phyloP scores from a whole-genome alignment of 1,140 invertebrate genomes.

The Matsumurasca onukii region DNA sequence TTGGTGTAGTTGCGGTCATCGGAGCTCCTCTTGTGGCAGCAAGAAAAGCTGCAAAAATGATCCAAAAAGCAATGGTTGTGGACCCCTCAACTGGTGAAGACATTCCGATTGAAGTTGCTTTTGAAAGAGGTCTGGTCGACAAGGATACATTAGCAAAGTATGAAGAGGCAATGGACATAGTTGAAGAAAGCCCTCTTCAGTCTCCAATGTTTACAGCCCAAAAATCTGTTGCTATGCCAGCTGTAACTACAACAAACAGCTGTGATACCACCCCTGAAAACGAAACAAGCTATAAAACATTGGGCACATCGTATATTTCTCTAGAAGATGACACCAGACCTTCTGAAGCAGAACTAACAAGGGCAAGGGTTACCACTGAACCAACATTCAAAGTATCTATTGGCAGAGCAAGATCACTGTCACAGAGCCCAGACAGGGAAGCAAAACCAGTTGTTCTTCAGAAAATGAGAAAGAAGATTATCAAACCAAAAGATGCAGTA shows the following conservation, averaged over 20 bases:
- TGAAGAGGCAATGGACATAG: constrained; percentile 45
- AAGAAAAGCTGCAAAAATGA: constrained; percentile 54
- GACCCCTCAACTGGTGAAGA: constrained; percentile 75
- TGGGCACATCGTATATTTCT: constrained; percentile 46
- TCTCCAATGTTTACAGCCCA: no score
- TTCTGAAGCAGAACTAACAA: constrained; percentile 58
- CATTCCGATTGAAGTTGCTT: constrained; percentile 74
- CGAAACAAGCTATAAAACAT: constrained; percentile 46
- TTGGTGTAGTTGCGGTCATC: constrained; percentile 67
- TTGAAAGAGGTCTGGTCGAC: constrained; percentile 72
- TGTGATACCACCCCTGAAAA: constrained; percentile 14
- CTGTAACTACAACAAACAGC: neutral
- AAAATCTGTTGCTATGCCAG: neutral
- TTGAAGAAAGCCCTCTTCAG: constrained; percentile 48
- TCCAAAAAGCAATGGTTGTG: constrained; percentile 61
- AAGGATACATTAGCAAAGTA: constrained; percentile 58
- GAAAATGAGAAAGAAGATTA: constrained; percentile 71
- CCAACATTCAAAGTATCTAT: constrained; percentile 67
- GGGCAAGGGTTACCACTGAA: constrained; percentile 59
- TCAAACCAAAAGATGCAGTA: constrained; percentile 69
- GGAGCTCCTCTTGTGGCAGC: constrained; percentile 57
- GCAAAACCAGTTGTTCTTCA: constrained; percentile 71
- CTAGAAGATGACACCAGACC: constrained; percentile 47
- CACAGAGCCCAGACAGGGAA: constrained; percentile 57
- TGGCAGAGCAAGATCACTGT: constrained; percentile 55